Conservation (phyloP, 2,797 vertebrate species). For the Gymnothorax reevesii region DNA sequence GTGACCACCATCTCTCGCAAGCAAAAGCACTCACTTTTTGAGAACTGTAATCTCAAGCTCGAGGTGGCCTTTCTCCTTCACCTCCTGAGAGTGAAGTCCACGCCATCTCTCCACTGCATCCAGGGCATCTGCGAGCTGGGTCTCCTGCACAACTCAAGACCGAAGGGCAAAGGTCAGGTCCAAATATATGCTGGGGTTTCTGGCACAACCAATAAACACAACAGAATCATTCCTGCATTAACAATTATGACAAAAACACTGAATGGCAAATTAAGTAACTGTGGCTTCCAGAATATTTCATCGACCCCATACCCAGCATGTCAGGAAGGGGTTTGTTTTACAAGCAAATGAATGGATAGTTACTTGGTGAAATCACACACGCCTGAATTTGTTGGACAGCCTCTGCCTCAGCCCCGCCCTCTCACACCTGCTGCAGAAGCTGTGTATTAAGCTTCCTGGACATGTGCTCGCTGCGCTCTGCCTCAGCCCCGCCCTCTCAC, state of each 20-base stretch:
- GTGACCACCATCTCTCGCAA: not conserved
- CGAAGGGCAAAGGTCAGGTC: not conserved
- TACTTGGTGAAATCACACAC: not conserved
- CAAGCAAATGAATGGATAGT: not conserved
- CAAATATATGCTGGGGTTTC: not conserved
- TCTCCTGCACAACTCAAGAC: slow-evolving; percentile 68
- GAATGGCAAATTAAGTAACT: not conserved
- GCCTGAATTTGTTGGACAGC: not conserved
- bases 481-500: too few species aligned
- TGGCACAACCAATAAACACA: not conserved
- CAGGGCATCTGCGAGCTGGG: slow-evolving; percentile 73
- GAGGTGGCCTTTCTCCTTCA: slow-evolving; percentile 75
- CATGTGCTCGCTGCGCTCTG: too few species aligned
- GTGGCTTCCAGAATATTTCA: not conserved
- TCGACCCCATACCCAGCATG: too few species aligned
- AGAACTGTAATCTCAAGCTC: slow-evolving; percentile 77
- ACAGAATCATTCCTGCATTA: too few species aligned
- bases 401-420: too few species aligned
- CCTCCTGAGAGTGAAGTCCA: slow-evolving; percentile 72
- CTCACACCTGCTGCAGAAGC: too few species aligned
- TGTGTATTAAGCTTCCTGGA: too few species aligned
- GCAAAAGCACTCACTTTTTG: slow-evolving; percentile 69
- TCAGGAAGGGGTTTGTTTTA: too few species aligned
- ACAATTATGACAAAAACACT: not conserved
- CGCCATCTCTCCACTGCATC: slow-evolving; percentile 80